A percentile compares a stretch with the other conserved stretches of the same genome.
Conservation (phyloP, 2,113 vertebrate species). For the Sylvia atricapilla region DNA sequence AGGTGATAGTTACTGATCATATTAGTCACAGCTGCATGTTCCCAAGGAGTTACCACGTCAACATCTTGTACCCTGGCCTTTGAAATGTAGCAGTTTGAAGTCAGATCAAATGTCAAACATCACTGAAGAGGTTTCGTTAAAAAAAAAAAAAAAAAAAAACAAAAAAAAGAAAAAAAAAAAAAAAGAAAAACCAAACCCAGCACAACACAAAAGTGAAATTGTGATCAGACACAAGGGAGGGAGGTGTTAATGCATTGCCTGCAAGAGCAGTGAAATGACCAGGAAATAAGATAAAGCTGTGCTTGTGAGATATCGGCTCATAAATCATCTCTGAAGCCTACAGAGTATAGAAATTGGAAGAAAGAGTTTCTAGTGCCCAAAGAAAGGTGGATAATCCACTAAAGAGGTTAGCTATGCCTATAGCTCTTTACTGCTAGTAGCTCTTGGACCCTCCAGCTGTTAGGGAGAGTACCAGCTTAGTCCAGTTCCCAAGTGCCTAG, state of each 20-base stretch:
- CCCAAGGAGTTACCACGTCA: background rate
- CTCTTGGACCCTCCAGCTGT: background rate
- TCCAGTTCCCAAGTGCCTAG: background rate
- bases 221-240: background rate
- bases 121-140: background rate
- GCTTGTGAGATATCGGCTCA: background rate
- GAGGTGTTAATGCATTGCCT: background rate
- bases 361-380: background rate
- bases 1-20: background rate
- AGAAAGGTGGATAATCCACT: background rate
- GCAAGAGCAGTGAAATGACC: background rate
- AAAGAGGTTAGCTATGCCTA: background rate
- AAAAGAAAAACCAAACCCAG: background rate
- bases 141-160: background rate
- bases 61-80: constrained; percentile 4
- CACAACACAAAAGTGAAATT: background rate
- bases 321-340: background rate
- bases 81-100: background rate
- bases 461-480: background rate
- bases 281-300: background rate
- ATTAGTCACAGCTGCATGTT: constrained; percentile 42
- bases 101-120: background rate
- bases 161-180: background rate
- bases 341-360: background rate
- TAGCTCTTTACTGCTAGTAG: background rate